Percentiles rank a stretch among this genome's conserved stretches.
phyloP scores from a whole-genome alignment of 2,113 vertebrate species.

The Atherinomorus stipes region DNA sequence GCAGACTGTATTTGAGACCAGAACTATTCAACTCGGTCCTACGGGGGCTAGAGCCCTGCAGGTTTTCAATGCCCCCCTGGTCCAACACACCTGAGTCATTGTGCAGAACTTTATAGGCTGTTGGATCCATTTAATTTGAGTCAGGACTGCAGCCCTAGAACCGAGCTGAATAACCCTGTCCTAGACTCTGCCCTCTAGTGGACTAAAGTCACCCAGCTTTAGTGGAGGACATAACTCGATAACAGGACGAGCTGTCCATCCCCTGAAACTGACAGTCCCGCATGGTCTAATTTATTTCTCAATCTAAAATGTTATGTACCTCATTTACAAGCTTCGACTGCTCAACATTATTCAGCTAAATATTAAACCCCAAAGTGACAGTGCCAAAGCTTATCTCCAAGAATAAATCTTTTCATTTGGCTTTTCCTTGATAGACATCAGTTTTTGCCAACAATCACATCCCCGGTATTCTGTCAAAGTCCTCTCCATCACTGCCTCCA shows the following conservation, averaged over 20 bases:
- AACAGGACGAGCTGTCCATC: background rate
- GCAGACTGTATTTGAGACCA: too few species aligned
- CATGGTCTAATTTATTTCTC: background rate
- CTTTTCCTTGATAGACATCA: background rate
- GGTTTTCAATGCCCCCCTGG: too few species aligned
- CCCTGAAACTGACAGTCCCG: background rate
- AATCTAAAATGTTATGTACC: background rate
- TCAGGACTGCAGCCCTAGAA: too few species aligned
- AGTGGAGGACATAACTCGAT: background rate
- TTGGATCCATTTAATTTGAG: too few species aligned
- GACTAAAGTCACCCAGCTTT: background rate
- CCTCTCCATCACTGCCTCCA: background rate
- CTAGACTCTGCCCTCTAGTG: constrained; percentile 20
- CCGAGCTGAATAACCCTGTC: too few species aligned
- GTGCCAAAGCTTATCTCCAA: too few species aligned
- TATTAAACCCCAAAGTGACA: background rate
- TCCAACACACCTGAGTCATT: too few species aligned
- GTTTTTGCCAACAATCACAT: background rate
- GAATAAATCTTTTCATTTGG: background rate
- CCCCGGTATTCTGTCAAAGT: background rate
- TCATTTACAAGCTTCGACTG: background rate
- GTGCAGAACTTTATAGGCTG: too few species aligned
- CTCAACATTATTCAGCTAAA: background rate
- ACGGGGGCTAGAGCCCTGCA: too few species aligned
- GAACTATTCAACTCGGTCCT: too few species aligned